Conservation (phyloP, 2,797 vertebrate species). For the Momotus momota region DNA sequence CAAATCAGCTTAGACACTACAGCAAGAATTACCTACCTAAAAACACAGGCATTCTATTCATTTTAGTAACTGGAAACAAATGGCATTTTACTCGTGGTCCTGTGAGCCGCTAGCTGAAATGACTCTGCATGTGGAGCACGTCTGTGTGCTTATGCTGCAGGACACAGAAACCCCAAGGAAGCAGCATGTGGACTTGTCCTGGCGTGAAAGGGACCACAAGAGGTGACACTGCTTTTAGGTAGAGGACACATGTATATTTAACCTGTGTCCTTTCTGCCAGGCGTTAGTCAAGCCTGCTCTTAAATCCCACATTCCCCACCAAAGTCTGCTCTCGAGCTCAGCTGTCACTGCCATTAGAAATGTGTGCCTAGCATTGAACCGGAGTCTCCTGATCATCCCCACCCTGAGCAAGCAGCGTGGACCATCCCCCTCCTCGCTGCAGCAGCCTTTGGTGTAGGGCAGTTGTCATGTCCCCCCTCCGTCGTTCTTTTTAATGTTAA, state of each 20-base stretch:
- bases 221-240: neutral
- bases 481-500: rapidly evolving
- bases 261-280: neutral
- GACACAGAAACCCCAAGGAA: neutral
- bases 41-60: neutral
- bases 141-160: neutral
- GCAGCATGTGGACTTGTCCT: neutral
- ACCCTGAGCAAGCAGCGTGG: neutral
- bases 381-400: rapidly evolving
- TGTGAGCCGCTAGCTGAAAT: neutral
- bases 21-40: neutral
- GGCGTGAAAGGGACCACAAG: neutral
- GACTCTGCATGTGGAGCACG: rapidly evolving
- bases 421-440: neutral
- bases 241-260: neutral
- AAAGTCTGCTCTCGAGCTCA: neutral
- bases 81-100: rapidly evolving
- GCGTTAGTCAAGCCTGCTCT: neutral
- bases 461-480: neutral
- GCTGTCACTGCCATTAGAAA: neutral
- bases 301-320: rapidly evolving
- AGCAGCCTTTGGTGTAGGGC: neutral
- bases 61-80: neutral
- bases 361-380: rapidly evolving
- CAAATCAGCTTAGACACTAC: neutral